These are phyloP conservation scores for Rhinatrema bivittatum DNA, from an alignment of 2,797 vertebrate genomes.

Conservation along the genomic window DNA sequence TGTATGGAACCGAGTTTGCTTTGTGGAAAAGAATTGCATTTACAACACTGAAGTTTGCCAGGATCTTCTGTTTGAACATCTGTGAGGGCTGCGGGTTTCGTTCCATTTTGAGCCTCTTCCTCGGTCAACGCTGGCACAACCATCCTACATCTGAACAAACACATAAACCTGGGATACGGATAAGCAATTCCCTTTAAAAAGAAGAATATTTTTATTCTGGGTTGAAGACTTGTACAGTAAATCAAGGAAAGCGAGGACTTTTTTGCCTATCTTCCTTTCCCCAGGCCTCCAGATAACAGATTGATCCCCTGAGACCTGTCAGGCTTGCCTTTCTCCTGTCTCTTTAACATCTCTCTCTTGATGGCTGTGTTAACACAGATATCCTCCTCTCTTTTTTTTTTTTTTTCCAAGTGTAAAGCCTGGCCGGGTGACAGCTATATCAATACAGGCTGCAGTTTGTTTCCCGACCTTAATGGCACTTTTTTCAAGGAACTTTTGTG, in stretches of 20 bases:
- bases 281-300: background rate
- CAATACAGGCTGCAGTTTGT: slow-evolving; percentile 11
- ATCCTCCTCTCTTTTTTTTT: too few species aligned
- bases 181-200: rapidly evolving
- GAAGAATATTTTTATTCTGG: rapidly evolving
- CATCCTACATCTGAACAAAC: too few species aligned
- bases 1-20: too few species aligned
- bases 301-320: background rate
- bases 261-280: background rate
- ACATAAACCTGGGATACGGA: too few species aligned
- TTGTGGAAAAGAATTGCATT: too few species aligned
- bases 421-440: slow-evolving; percentile 1
- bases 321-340: background rate
- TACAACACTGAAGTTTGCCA: too few species aligned
- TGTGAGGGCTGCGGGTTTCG: too few species aligned
- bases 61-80: too few species aligned
- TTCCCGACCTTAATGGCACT: slow-evolving; percentile 4
- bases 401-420: slow-evolving; percentile 5
- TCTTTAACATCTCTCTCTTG: background rate
- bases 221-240: too few species aligned
- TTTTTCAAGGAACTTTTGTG: slow-evolving; percentile 18
- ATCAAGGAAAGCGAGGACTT: background rate
- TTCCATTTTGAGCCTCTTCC: too few species aligned
- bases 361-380: slow-evolving; percentile 18
- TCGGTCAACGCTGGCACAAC: too few species aligned